phyloP scores from a whole-genome alignment of 2,888 invertebrate species.

The Machimus rusticus region DNA sequence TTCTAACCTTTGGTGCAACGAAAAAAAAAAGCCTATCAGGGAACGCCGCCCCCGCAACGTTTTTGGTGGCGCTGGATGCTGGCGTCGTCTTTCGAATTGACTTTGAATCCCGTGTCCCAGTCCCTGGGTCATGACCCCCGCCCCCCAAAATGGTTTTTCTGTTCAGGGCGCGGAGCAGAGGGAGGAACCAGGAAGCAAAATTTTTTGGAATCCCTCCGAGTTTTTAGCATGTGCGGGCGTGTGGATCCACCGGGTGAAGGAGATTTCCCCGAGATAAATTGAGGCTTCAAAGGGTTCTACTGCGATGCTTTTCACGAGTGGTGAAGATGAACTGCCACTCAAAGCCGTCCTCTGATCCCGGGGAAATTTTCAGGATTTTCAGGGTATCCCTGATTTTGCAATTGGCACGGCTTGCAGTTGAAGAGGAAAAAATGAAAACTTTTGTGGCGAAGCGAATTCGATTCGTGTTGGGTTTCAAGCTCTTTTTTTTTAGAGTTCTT shows the following conservation, averaged over 20 bases:
- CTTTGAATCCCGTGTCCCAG: not conserved
- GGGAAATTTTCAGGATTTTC: not conserved
- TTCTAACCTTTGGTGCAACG: conserved; percentile 9
- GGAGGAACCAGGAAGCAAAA: not conserved
- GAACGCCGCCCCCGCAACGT: not conserved
- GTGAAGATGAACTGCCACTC: conserved; percentile 1
- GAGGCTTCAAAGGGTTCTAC: conserved; percentile 5
- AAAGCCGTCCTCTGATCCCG: not conserved
- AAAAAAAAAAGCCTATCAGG: not conserved
- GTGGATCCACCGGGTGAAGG: not conserved
- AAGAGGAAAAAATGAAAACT: not conserved
- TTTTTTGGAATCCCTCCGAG: conserved; percentile 2
- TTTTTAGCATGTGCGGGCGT: conserved; percentile 8
- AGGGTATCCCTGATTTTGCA: not conserved
- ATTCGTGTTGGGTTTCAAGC: not conserved
- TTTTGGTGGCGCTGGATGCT: not conserved
- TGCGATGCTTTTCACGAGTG: conserved; percentile 2
- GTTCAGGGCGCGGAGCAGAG: not conserved
- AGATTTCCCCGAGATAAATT: not conserved
- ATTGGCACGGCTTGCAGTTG: not conserved
- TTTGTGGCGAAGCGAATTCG: not conserved
- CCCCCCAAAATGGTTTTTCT: not conserved
- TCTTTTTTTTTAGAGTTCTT: not conserved
- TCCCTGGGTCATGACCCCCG: not conserved
- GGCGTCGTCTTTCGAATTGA: not conserved